Percentiles rank a stretch among this genome's conserved stretches.
Evolutionary conservation across 2,113 vertebrate species (phyloP).

Genomic region (Prinia subflava): DNA sequence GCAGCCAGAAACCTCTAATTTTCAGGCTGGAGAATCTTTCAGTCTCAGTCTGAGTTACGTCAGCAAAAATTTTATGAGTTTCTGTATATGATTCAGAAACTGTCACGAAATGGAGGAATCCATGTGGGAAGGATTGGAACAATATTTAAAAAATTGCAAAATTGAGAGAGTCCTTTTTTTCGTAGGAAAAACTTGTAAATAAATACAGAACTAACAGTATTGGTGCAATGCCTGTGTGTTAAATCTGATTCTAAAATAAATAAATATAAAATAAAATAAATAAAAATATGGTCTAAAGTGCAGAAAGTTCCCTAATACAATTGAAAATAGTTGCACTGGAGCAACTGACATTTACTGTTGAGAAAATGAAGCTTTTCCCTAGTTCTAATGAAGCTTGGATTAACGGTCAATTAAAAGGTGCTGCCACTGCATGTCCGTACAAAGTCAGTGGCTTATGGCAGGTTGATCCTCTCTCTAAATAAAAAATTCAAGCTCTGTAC

Average conservation of each 20-base stretch:
- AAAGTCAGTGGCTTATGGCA: not conserved
- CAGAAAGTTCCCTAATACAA: not conserved
- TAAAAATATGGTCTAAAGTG: not conserved
- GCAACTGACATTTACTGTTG: not conserved
- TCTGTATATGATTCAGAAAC: not conserved
- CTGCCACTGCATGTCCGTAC: not conserved
- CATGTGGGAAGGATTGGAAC: not conserved
- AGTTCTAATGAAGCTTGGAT: not conserved
- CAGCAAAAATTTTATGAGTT: not conserved
- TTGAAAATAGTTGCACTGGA: not conserved
- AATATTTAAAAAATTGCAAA: not conserved
- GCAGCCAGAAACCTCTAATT: not conserved
- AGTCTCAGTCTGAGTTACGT: not conserved
- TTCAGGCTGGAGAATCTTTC: not conserved
- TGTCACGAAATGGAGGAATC: not conserved
- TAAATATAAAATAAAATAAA: not conserved
- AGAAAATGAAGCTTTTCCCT: not conserved
- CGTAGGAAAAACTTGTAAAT: not conserved
- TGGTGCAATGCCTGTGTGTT: not conserved
- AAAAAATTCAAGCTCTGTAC: not conserved
- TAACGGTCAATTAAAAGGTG: not conserved
- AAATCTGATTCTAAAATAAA: not conserved
- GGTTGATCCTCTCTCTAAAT: not conserved
- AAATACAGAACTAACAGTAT: not conserved
- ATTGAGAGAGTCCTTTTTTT: not conserved